phyloP scores from a whole-genome alignment of 2,113 vertebrate genomes.

The Vidua chalybeata region DNA sequence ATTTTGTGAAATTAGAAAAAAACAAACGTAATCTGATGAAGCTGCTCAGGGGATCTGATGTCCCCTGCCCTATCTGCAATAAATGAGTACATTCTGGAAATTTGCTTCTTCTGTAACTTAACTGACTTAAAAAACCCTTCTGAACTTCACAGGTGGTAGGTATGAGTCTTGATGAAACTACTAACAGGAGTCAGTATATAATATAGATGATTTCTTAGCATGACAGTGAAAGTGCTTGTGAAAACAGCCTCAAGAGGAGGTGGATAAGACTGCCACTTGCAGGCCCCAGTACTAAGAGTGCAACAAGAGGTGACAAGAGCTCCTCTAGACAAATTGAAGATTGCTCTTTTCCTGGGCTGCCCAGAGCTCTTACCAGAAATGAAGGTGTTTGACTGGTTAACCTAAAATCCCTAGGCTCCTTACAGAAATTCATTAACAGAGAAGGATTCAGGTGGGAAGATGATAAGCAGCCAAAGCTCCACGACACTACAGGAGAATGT shows the following conservation, averaged over 20 bases:
- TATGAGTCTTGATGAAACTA: neutral
- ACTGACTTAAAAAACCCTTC: neutral
- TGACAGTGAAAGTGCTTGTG: neutral
- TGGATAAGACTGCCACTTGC: fast-evolving
- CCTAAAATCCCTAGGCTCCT: neutral
- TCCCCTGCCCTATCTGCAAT: neutral
- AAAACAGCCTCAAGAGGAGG: neutral
- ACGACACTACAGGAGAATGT: neutral
- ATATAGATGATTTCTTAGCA: neutral
- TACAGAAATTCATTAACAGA: neutral
- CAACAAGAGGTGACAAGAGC: neutral
- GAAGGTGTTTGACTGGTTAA: neutral
- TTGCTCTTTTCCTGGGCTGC: neutral
- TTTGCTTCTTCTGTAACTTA: neutral
- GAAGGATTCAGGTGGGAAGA: neutral
- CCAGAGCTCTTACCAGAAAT: neutral
- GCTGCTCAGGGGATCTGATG: neutral
- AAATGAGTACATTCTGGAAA: fast-evolving
- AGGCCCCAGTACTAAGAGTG: neutral
- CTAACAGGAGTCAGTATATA: neutral
- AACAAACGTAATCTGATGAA: neutral
- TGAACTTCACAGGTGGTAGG: neutral
- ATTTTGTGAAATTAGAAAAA: neutral
- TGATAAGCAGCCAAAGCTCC: neutral
- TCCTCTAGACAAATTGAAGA: neutral